phyloP scores from a whole-genome alignment of 1,140 invertebrate species.

The Drosophila saltans region DNA sequence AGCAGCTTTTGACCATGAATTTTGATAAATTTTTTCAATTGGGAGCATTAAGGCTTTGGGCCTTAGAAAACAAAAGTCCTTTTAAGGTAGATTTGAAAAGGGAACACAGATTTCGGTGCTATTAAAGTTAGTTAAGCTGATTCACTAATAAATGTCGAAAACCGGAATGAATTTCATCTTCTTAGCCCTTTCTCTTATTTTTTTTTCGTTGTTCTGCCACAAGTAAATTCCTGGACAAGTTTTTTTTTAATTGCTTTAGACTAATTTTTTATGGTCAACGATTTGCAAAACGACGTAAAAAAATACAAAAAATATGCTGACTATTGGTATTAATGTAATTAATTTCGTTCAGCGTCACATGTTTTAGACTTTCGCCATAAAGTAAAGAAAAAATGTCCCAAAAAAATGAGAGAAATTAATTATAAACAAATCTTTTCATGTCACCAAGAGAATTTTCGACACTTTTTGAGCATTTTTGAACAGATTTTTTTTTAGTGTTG shows the following conservation, averaged over 20 bases:
- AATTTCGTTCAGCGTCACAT: constrained; percentile 72
- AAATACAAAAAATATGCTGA: constrained; percentile 38
- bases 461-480: constrained; percentile 74
- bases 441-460: constrained; percentile 78
- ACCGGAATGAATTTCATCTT: not conserved
- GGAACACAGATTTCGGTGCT: not conserved
- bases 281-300: constrained; percentile 2
- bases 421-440: constrained; percentile 82
- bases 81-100: not conserved
- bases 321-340: constrained; percentile 75
- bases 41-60: too few relatives aligned
- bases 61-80: too few relatives aligned
- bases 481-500: constrained; percentile 30
- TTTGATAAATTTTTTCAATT: too few relatives aligned
- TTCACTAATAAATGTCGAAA: constrained; percentile 53
- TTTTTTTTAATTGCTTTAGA: constrained; percentile 32
- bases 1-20: too few relatives aligned
- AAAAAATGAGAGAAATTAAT: constrained; percentile 65
- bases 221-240: constrained; percentile 33
- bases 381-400: constrained; percentile 28
- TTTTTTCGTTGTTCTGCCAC: not conserved
- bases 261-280: constrained; percentile 4
- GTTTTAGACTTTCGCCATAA: constrained; percentile 37
- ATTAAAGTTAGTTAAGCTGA: not conserved
- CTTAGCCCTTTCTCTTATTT: not conserved